Percentiles rank a stretch among this genome's conserved stretches.
These are phyloP conservation scores for Xiphophorus birchmanni DNA, from an alignment of 2,797 vertebrate species.

Conservation along the genomic window DNA sequence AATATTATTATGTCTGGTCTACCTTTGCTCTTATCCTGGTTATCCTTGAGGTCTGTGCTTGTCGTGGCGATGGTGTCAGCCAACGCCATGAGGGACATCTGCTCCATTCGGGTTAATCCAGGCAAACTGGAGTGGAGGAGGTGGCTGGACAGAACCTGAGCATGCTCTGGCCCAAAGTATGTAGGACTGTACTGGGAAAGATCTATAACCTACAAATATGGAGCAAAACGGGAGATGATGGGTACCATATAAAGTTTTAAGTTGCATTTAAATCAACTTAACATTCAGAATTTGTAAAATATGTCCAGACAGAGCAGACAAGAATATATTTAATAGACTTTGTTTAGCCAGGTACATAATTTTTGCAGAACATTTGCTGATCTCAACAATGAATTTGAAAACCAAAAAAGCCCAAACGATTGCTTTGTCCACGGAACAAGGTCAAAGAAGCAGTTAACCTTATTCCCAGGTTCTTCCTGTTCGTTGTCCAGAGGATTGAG, in stretches of 20 bases:
- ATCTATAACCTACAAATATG: constrained; percentile 87
- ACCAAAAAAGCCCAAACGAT: neutral
- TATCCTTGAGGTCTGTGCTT: constrained; percentile 93
- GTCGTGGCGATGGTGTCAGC: constrained; percentile 96
- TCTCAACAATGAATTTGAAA: neutral
- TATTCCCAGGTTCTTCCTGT: constrained; percentile 82
- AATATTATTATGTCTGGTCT: constrained; percentile 13
- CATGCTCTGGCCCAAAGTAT: constrained; percentile 94
- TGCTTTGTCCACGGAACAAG: neutral
- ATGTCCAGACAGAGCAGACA: neutral
- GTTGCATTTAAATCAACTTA: neutral
- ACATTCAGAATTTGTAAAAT: neutral
- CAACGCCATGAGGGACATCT: constrained; percentile 97
- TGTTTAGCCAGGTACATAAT: neutral
- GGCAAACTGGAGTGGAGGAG: constrained; percentile 96
- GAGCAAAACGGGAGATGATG: neutral
- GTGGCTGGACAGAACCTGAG: constrained; percentile 93
- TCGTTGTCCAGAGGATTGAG: constrained; percentile 81
- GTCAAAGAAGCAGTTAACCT: constrained; percentile 66
- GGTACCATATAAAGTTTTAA: neutral
- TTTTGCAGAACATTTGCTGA: neutral
- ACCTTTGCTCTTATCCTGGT: constrained; percentile 88
- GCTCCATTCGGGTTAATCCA: constrained; percentile 94
- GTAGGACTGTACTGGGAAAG: constrained; percentile 93
- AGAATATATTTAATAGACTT: neutral